Percentiles rank a stretch among this genome's conserved stretches.
These are phyloP conservation scores for Microcebus griseorufus DNA, from an alignment of 2,113 vertebrate species.

Conservation along the genomic window DNA sequence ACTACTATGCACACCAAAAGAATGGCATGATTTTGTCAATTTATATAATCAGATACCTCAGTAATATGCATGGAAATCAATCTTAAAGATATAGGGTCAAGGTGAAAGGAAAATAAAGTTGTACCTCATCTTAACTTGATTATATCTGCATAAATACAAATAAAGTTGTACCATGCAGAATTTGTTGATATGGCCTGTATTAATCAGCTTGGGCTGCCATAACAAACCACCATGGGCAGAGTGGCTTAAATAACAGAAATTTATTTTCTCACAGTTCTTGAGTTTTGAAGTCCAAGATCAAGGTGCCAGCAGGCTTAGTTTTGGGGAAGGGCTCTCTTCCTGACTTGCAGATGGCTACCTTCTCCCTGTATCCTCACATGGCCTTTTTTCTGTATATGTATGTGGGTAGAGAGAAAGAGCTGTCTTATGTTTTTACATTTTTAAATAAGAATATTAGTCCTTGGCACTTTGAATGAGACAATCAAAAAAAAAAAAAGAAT, in stretches of 20 bases:
- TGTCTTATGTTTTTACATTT: background rate
- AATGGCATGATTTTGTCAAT: background rate
- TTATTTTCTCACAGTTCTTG: background rate
- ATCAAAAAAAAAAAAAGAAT: no score
- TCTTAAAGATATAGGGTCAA: background rate
- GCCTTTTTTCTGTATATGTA: background rate
- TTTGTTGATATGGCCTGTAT: background rate
- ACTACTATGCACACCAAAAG: background rate
- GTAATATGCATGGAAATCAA: background rate
- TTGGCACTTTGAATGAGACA: background rate
- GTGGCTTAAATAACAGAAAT: background rate
- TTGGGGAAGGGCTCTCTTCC: background rate
- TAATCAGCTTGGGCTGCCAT: background rate
- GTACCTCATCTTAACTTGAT: background rate
- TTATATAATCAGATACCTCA: background rate
- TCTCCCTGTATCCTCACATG: background rate
- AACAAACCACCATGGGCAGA: background rate
- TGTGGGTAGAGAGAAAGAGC: background rate
- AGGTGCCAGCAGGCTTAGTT: background rate
- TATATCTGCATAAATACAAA: background rate
- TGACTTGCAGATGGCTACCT: background rate
- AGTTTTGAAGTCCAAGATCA: background rate
- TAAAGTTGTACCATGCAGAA: background rate
- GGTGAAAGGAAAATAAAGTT: background rate
- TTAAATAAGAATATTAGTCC: background rate